Evolutionary conservation across 92 coral and sea anemone species (phyloP).

Genomic region (Heliopora coerulea): DNA sequence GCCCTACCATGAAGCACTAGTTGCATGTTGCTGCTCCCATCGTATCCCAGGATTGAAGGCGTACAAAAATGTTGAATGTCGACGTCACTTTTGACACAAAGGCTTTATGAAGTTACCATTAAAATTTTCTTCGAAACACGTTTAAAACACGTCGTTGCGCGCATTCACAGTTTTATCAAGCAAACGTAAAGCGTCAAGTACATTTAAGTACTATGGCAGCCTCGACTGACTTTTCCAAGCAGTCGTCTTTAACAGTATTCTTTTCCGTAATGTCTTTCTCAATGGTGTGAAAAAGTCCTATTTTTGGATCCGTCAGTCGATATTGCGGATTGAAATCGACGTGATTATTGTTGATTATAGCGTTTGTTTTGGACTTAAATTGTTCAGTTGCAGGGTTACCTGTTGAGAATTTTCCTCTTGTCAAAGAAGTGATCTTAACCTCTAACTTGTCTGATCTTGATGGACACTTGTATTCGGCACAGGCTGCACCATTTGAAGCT

Average conservation of each 20-base stretch:
- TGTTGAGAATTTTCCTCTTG: background rate
- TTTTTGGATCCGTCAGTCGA: background rate
- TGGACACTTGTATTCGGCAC: constrained; percentile 25
- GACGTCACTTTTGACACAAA: too few relatives aligned
- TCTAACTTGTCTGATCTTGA: background rate
- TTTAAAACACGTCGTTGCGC: too few relatives aligned
- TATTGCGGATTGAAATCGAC: background rate
- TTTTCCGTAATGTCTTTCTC: background rate
- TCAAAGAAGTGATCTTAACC: background rate
- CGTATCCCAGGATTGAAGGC: too few relatives aligned
- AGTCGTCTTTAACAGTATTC: background rate
- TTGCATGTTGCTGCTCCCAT: too few relatives aligned
- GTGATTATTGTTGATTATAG: background rate
- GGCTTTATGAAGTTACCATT: too few relatives aligned
- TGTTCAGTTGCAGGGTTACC: background rate
- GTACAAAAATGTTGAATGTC: too few relatives aligned
- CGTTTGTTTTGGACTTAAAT: background rate
- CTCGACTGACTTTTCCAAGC: background rate
- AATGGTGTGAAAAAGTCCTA: background rate
- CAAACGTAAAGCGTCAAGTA: too few relatives aligned
- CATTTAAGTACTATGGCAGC: background rate
- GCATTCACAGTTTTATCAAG: too few relatives aligned
- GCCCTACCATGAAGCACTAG: too few relatives aligned
- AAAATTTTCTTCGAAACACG: too few relatives aligned
- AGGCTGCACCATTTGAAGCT: background rate